Evolutionary conservation across 2,888 invertebrate species (phyloP).

Genomic region (Herminia tarsipennalis): DNA sequence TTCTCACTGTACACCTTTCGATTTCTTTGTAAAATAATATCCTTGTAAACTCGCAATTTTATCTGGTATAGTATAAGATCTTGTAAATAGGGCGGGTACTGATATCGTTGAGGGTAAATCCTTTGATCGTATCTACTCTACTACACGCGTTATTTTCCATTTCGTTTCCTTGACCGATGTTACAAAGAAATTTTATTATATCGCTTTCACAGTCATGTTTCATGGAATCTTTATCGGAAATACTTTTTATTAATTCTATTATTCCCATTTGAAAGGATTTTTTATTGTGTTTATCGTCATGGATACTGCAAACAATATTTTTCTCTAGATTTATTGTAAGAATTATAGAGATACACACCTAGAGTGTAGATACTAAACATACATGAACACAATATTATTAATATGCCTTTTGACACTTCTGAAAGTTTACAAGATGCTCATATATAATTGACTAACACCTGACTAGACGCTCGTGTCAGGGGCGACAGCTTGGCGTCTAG

Average conservation of each 20-base stretch:
- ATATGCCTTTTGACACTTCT: not conserved
- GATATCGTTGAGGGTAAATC: conserved; percentile 24
- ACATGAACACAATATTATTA: not conserved
- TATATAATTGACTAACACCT: conserved; percentile 28
- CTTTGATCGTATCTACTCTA: conserved; percentile 18
- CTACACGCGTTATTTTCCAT: conserved; percentile 24
- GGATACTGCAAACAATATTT: too few species aligned
- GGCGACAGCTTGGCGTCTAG: conserved; percentile 60
- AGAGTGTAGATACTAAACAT: too few species aligned
- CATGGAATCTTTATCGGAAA: not conserved
- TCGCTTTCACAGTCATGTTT: conserved; percentile 17
- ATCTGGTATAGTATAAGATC: conserved; percentile 18
- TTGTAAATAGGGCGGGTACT: conserved; percentile 6
- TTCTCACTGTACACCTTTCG: too few species aligned
- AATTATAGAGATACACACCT: too few species aligned
- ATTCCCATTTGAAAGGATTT: not conserved
- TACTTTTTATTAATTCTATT: not conserved
- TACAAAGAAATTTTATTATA: conserved; percentile 14
- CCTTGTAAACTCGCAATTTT: conserved; percentile 33
- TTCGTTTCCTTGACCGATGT: conserved; percentile 9
- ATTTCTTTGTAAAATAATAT: conserved; percentile 47
- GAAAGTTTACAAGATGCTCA: conserved; percentile 8
- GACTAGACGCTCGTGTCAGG: conserved; percentile 58
- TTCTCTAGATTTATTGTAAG: too few species aligned
- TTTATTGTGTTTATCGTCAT: too few species aligned